A percentile compares a stretch with the other conserved stretches of the same genome.
These are phyloP conservation scores for Trididemnum miniatum DNA, from an alignment of 23 tunicate genomes.

Conservation along the genomic window DNA sequence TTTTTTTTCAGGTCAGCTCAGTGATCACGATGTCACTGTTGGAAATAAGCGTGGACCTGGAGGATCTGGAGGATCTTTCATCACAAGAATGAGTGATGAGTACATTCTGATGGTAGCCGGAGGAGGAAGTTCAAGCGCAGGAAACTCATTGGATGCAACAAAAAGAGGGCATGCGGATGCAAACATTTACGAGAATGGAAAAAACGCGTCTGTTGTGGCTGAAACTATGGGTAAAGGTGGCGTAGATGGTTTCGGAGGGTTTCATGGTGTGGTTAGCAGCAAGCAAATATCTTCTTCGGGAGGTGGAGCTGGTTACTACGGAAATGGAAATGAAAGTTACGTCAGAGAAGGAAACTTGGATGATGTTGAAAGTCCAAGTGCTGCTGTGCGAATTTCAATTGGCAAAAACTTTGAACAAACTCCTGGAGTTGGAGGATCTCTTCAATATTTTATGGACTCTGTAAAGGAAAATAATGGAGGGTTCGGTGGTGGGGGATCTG, in stretches of 20 bases:
- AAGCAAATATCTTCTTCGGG: conserved; percentile 53
- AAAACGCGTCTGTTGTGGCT: conserved; percentile 41
- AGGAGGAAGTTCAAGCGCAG: conserved; percentile 88
- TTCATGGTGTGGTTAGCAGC: conserved; percentile 6
- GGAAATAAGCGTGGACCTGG: conserved; percentile 44
- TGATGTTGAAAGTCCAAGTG: conserved; percentile 34
- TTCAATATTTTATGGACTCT: conserved; percentile 33
- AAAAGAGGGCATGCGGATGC: conserved; percentile 60
- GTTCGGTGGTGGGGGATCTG: conserved; percentile 96
- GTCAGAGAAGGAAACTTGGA: conserved; percentile 1
- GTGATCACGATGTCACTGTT: conserved; percentile 35
- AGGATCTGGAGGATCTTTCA: conserved; percentile 89
- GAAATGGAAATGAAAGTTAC: conserved; percentile 46
- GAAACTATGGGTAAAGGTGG: conserved; percentile 44
- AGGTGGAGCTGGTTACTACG: conserved; percentile 78
- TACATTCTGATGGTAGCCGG: conserved; percentile 78
- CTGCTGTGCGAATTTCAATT: conserved; percentile 39
- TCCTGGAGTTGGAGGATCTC: conserved; percentile 80
- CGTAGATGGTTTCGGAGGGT: conserved; percentile 53
- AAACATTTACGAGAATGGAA: conserved; percentile 36
- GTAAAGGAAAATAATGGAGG: conserved; percentile 77
- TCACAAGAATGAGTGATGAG: conserved; percentile 41
- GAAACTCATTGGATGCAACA: conserved; percentile 13
- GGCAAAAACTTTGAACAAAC: conserved; percentile 22
- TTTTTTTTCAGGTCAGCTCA: conserved; percentile 71